Conservation (phyloP, 37 sponge, comb jelly and placozoan species). For the Lycopodina hypogea region DNA sequence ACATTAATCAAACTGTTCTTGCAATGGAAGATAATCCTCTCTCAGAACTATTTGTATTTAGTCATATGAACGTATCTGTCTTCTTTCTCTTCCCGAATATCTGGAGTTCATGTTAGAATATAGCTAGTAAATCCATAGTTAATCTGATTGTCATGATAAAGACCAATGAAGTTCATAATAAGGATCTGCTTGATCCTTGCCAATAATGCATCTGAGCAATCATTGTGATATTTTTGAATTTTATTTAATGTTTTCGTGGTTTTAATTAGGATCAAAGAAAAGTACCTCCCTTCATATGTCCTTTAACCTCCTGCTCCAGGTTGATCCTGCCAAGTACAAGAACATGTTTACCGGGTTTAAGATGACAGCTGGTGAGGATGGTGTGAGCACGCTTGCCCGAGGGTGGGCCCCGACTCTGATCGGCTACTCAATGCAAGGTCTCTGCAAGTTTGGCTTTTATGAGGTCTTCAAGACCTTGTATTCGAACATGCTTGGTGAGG, state of each 20-base stretch:
- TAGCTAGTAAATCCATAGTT: no score
- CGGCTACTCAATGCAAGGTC: conserved; percentile 98
- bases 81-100: no score
- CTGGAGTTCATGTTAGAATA: no score
- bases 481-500: conserved; percentile 89
- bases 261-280: neutral
- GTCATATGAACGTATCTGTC: no score
- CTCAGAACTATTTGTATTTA: no score
- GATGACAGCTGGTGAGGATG: conserved; percentile 80
- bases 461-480: conserved; percentile 97
- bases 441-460: conserved; percentile 98
- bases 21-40: no score
- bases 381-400: conserved; percentile 74
- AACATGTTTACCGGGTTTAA: conserved; percentile 80
- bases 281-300: conserved; percentile 1
- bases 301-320: conserved; percentile 56
- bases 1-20: no score
- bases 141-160: no score
- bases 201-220: no score
- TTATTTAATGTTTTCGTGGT: neutral
- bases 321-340: conserved; percentile 92
- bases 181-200: no score
- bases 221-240: neutral
- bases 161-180: no score
- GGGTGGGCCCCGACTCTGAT: conserved; percentile 99